phyloP scores from a whole-genome alignment of 2,113 vertebrate genomes.

The Montifringilla adamsi region DNA sequence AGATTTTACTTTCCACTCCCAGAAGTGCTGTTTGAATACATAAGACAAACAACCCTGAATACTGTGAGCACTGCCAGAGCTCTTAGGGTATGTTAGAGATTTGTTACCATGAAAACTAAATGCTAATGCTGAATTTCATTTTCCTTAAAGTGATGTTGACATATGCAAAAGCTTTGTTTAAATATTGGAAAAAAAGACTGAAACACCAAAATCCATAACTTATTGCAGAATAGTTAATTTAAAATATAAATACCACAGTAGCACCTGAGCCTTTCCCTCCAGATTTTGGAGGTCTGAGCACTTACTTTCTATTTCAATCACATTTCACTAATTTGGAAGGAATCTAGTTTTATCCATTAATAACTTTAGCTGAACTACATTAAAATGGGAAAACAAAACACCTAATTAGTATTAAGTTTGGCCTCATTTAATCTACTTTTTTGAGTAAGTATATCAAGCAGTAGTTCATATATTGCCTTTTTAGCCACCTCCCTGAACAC shows the following conservation, averaged over 20 bases:
- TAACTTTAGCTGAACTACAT: conserved; percentile 2
- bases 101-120: conserved; percentile 48
- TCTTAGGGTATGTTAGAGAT: neutral
- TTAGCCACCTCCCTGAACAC: neutral
- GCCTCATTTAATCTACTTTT: neutral
- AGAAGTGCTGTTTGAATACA: conserved; percentile 22
- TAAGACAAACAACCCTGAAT: conserved; percentile 24
- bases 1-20: conserved; percentile 19
- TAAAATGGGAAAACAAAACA: neutral
- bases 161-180: conserved; percentile 56
- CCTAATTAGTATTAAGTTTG: conserved; percentile 6
- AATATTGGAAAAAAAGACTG: conserved; percentile 22
- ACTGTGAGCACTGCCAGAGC: neutral
- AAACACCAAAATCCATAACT: conserved; percentile 24
- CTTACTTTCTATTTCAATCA: conserved; percentile 10
- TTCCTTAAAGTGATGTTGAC: conserved; percentile 52
- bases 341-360: neutral
- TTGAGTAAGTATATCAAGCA: neutral
- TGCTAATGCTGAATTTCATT: conserved; percentile 15
- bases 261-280: neutral
- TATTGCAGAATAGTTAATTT: conserved; percentile 18
- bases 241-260: conserved; percentile 14
- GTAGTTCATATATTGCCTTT: neutral
- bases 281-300: neutral
- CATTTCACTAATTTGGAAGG: conserved; percentile 3